These are phyloP conservation scores for Drosophila peninsularis DNA, from an alignment of 2,888 invertebrate genomes.

Conservation along the genomic window DNA sequence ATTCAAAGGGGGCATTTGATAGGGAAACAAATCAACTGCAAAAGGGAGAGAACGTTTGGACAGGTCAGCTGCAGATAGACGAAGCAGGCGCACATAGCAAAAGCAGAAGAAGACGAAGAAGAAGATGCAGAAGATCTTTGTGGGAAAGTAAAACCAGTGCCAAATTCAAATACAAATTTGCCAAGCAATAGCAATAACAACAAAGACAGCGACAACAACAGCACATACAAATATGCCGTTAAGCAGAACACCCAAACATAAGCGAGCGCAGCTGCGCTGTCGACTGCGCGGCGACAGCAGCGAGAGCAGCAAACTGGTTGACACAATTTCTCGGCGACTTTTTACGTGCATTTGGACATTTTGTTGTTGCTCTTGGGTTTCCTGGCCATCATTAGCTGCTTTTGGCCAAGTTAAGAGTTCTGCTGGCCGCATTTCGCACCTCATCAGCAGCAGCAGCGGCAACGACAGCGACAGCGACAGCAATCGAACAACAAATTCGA, in stretches of 20 bases:
- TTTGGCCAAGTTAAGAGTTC: slow-evolving; percentile 57
- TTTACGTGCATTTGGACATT: slow-evolving; percentile 64
- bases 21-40: background rate
- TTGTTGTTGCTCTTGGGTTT: slow-evolving; percentile 54
- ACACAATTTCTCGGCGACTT: slow-evolving; percentile 79
- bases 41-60: background rate
- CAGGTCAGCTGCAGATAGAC: background rate
- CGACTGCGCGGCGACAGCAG: slow-evolving; percentile 2
- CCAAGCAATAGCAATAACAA: slow-evolving; percentile 34
- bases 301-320: slow-evolving; percentile 68
- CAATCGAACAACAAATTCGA: background rate
- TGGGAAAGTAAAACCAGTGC: slow-evolving; percentile 61
- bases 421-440: slow-evolving; percentile 60
- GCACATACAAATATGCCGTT: slow-evolving; percentile 11
- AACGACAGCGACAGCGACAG: background rate
- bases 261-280: slow-evolving; percentile 22
- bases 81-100: background rate
- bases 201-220: slow-evolving; percentile 21
- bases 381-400: slow-evolving; percentile 46
- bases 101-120: slow-evolving; percentile 3
- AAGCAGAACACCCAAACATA: slow-evolving; percentile 53
- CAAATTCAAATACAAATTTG: slow-evolving; percentile 61
- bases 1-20: background rate
- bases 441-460: slow-evolving; percentile 12
- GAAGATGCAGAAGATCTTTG: slow-evolving; percentile 10